A percentile compares a stretch with the other conserved stretches of the same genome.
Evolutionary conservation across 2,113 vertebrate genomes (phyloP).

Genomic region (Dicrurus megarhynchus): DNA sequence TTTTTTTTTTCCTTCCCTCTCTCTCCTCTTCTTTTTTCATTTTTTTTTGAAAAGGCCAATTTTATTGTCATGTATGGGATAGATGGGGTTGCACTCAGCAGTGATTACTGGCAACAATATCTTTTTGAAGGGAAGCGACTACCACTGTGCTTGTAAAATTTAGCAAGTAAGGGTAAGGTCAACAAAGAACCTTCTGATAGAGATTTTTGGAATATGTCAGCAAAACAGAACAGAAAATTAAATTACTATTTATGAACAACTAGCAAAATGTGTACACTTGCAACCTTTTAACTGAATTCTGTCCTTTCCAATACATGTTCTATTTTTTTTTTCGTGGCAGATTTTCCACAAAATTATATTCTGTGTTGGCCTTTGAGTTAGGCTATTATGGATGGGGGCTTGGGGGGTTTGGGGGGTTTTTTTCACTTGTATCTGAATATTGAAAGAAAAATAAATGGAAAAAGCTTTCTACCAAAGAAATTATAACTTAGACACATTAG

Average conservation of each 20-base stretch:
- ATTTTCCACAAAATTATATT: neutral
- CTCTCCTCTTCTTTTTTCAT: accelerated
- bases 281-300: constrained; percentile 52
- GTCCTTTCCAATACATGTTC: neutral
- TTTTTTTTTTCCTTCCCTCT: accelerated
- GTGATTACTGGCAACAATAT: neutral
- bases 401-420: neutral
- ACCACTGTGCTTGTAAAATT: neutral
- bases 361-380: neutral
- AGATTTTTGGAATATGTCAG: constrained; percentile 51
- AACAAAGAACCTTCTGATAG: neutral
- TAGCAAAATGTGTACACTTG: constrained; percentile 40
- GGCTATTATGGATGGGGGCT: neutral
- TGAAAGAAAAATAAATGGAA: neutral
- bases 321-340: neutral
- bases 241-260: constrained; percentile 71
- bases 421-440: neutral
- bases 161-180: constrained; percentile 25
- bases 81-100: neutral
- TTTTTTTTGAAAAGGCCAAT: neutral
- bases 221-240: constrained; percentile 61
- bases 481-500: neutral
- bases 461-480: neutral
- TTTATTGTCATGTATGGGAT: neutral
- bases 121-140: neutral